Evolutionary conservation across 2,797 vertebrate species (phyloP).

Genomic region (Sebastes elongatus): DNA sequence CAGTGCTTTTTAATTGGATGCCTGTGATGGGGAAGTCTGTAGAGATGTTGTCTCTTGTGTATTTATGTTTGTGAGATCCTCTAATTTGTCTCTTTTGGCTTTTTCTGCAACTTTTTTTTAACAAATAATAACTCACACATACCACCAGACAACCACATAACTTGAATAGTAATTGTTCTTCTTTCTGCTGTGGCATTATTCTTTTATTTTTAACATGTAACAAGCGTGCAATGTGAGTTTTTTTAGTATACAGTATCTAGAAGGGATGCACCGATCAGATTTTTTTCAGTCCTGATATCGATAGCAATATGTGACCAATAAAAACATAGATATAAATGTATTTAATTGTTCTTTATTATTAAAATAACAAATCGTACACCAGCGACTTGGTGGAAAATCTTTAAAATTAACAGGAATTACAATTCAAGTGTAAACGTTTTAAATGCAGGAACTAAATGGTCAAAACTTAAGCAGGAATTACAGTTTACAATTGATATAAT

Average conservation of each 20-base stretch:
- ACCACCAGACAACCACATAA: too few relatives aligned
- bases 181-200: background rate
- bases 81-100: background rate
- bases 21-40: background rate
- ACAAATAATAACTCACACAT: background rate
- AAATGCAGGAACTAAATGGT: too few relatives aligned
- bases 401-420: too few relatives aligned
- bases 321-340: too few relatives aligned
- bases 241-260: background rate
- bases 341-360: too few relatives aligned
- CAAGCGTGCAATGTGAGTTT: background rate
- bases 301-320: too few relatives aligned
- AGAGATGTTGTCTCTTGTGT: background rate
- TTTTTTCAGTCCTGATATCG: too few relatives aligned
- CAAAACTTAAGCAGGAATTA: too few relatives aligned
- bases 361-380: too few relatives aligned
- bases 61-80: background rate
- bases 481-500: too few relatives aligned
- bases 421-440: too few relatives aligned
- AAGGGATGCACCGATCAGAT: rapidly evolving
- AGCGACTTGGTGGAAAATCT: too few relatives aligned
- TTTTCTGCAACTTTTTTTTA: background rate
- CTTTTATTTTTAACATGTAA: background rate
- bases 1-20: conserved; percentile 9
- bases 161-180: background rate